Base-by-base conservation (phyloP, 2,888 invertebrate species). In the Rhagophthalmus giganteus region DNA sequence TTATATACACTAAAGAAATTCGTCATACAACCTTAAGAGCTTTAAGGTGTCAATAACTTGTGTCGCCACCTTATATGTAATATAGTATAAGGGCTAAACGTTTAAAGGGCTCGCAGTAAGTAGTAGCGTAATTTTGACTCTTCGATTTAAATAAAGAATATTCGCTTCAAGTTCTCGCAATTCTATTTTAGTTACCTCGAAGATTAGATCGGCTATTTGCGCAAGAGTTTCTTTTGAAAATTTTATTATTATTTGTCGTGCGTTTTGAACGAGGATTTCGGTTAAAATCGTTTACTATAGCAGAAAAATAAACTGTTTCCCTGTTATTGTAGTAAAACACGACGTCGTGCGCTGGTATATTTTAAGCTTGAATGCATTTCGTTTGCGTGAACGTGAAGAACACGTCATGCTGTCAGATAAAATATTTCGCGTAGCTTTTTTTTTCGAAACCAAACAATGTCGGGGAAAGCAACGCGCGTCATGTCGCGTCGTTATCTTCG, bases 371-470 rank as follows among this genome's bases (percentile, higher is more conserved):
- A 53, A 48, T 48, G 42, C 42, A 47, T 53, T 44, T 49, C 38
- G 48, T 40, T 31, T 45, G 39, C 51, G 45, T 44, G 48, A 53
- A 50, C 39, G 49, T 49, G 39, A 42, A 42, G 42, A 41, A 38
- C 56, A 56, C 46, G 56, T 56, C 52, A 49, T 33, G 48, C 53
- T 55, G 42, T 50, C 51, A 48, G 46, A 52, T 54, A 49, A n/a
- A 54, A 54, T 49, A 49, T 54, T 49, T 54, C 26, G 42, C 40
- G 35, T 24, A 16, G 35, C 31, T 50, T 40, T 44, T 38, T 50
- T 12, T n/a, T n/a, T n/a, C n/a, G n/a, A n/a, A n/a, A n/a, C n/a
- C n/a, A n/a, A n/a, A n/a, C n/a, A n/a, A n/a, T n/a, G n/a, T 15
- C n/a, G 24, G 26, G 15, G 30, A 12, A 33, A 50, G 39, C 50